These are phyloP conservation scores for Fopius arisanus DNA, from an alignment of 1,140 invertebrate species.

Conservation along the genomic window DNA sequence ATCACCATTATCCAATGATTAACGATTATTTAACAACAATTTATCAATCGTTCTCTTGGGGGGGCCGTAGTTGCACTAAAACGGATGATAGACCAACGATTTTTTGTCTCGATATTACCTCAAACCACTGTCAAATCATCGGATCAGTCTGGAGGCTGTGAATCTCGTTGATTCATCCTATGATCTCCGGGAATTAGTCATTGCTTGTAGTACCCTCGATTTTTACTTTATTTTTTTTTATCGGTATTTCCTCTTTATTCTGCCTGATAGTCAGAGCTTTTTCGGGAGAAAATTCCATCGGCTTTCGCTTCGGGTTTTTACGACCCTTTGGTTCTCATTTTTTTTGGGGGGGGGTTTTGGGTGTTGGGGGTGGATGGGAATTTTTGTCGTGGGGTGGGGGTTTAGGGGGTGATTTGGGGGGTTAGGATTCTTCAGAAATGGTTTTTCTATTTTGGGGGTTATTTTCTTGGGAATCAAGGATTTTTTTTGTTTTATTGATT, in stretches of 20 bases:
- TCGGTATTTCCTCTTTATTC: not conserved
- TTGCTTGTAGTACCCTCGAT: not conserved
- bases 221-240: not conserved
- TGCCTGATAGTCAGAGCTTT: not conserved
- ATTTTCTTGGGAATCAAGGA: too few relatives aligned
- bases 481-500: too few relatives aligned
- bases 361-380: too few relatives aligned
- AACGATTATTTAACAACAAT: not conserved
- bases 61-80: not conserved
- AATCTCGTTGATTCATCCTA: not conserved
- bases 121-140: slow-evolving; percentile 25
- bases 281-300: not conserved
- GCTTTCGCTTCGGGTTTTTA: too few relatives aligned
- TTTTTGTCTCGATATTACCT: slow-evolving; percentile 10
- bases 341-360: too few relatives aligned
- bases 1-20: not conserved
- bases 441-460: too few relatives aligned
- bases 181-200: not conserved
- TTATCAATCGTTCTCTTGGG: not conserved
- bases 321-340: too few relatives aligned
- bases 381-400: too few relatives aligned
- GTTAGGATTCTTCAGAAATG: too few relatives aligned
- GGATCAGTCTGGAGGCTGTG: not conserved
- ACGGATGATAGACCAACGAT: not conserved
- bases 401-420: too few relatives aligned